These are phyloP conservation scores for Mustelus asterias DNA, from an alignment of 2,113 vertebrate genomes.

Conservation along the genomic window DNA sequence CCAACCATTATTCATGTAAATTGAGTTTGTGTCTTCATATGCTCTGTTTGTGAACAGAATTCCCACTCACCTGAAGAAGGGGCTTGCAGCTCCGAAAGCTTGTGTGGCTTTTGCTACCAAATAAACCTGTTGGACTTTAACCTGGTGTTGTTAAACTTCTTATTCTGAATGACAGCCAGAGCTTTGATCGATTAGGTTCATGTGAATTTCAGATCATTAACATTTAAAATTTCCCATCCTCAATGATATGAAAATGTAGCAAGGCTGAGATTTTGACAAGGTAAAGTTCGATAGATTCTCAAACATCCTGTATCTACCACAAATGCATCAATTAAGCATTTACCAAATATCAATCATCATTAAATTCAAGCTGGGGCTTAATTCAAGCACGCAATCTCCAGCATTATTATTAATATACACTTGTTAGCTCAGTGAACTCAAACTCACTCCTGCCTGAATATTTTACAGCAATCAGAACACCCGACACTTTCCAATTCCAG, in stretches of 20 bases:
- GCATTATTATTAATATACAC: background rate
- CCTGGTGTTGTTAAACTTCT: too few species aligned
- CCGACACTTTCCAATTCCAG: background rate
- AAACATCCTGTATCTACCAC: background rate
- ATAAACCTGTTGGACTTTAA: background rate
- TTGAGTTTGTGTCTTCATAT: too few species aligned
- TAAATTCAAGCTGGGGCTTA: background rate
- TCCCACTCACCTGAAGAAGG: too few species aligned
- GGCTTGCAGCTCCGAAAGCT: too few species aligned
- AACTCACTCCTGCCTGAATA: background rate
- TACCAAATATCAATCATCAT: background rate
- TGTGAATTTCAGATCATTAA: background rate
- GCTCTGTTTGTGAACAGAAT: too few species aligned
- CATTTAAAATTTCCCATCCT: background rate
- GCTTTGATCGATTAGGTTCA: background rate
- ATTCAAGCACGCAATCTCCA: background rate
- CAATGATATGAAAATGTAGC: background rate
- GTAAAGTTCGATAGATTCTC: background rate
- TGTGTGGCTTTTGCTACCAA: background rate
- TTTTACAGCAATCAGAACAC: background rate
- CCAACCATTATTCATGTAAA: too few species aligned
- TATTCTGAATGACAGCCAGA: background rate
- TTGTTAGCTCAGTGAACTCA: background rate
- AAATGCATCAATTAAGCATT: background rate
- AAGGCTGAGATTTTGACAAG: background rate